A percentile compares a stretch with the other conserved stretches of the same genome.
Evolutionary conservation across 2,888 invertebrate genomes (phyloP).

Genomic region (Buathra laborator): DNA sequence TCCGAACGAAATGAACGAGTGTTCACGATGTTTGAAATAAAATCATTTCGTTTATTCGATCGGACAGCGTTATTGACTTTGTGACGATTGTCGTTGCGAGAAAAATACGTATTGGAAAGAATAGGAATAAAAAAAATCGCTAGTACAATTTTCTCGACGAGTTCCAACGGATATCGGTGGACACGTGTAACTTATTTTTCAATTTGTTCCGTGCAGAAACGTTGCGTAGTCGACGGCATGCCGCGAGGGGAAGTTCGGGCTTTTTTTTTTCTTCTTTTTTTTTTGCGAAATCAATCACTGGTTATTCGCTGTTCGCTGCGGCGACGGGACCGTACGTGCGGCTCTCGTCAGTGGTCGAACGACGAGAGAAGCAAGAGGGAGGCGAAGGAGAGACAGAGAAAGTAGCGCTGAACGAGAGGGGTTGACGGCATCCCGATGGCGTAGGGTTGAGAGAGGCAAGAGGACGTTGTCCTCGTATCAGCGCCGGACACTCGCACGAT

Average conservation of each 20-base stretch:
- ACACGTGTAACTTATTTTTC: constrained; percentile 82
- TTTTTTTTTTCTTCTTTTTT: constrained; percentile 59
- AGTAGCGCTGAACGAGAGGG: constrained; percentile 59
- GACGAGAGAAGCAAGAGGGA: constrained; percentile 66
- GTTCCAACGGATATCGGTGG: constrained; percentile 49
- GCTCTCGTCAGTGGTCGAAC: constrained; percentile 69
- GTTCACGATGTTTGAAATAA: no score
- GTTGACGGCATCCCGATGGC: constrained; percentile 50
- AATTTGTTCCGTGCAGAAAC: constrained; percentile 75
- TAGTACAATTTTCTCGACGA: constrained; percentile 17
- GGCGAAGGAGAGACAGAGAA: constrained; percentile 29
- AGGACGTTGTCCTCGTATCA: constrained; percentile 78
- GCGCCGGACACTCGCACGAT: constrained; percentile 78
- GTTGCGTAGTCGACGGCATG: constrained; percentile 63
- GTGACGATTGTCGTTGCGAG: not conserved
- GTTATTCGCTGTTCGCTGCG: constrained; percentile 78
- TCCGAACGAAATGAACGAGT: not conserved
- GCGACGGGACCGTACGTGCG: constrained; percentile 68
- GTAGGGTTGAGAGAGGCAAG: constrained; percentile 49
- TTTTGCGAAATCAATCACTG: constrained; percentile 82
- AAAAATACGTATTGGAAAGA: not conserved
- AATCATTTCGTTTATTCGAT: not conserved
- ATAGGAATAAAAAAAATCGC: constrained; percentile 9
- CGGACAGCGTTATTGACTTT: not conserved
- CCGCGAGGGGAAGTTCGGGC: constrained; percentile 61